Evolutionary conservation across 1,140 invertebrate species (phyloP), one percentile per base, ranked within the genome.

Genomic region (Acromyrmex heyeri): DNA sequence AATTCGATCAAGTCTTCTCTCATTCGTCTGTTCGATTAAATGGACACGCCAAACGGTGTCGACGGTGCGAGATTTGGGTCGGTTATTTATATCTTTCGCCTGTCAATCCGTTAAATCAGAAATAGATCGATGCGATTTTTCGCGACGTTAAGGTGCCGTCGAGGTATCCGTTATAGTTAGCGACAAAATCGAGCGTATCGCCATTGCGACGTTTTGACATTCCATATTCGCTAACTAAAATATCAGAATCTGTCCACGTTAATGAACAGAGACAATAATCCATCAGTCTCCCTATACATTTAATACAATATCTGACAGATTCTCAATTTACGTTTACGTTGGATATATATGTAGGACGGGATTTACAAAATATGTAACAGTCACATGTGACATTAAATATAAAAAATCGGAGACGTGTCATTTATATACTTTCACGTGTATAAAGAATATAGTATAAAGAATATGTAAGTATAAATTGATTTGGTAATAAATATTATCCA

Each of bases 111-210:
- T 34, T 62, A 83, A 83, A 61, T 83, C 69, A 73, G 24, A 61
- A 44, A 83, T 61, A 27, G 44, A 83, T 83, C 55, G 69, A 75
- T 50, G 69, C n/a, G 27, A 83, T 83, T 83, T 83, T 83, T 75
- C 69, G 38, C 38, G 55, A 73, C 69, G 79, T 75, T 83, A 83
- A 83, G 55, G 38, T 83, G 27, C 55, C 57, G 44, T n/a, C 69
- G 79, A 73, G n/a, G 14, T 73, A 83, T 83, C 44, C 38, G 69
- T 83, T 83, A 83, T 83, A 83, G 67, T 82, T 75, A 75, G 24
- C 14, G 38, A 57, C 55, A 75, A 83, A 83, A 73, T 83, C 69
- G 38, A 50, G 79, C 69, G 55, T 75, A 24, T 61, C 55, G 67
- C 18, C n/a, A 30, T 27, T 10, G 69, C 38, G 27, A 83, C 55